Evolutionary conservation across 2,888 invertebrate species (phyloP).

Genomic region (Eristalis arbustorum): DNA sequence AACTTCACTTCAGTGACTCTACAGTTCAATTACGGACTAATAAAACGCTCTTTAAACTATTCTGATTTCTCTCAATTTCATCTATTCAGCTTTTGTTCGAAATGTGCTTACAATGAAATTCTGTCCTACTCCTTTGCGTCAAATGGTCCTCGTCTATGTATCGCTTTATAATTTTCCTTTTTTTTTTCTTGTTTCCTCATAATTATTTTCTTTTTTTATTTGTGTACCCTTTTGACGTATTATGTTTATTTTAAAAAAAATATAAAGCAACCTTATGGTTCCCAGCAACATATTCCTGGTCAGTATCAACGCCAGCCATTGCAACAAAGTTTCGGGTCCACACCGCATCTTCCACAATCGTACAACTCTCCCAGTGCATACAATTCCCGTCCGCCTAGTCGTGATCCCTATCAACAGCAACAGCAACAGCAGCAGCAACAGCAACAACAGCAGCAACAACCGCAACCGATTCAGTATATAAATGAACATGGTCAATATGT

Average conservation of each 20-base stretch:
- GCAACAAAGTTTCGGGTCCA: constrained; percentile 79
- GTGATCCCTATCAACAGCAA: constrained; percentile 78
- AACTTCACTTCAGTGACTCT: not conserved
- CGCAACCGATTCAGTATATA: constrained; percentile 80
- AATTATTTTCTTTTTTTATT: constrained; percentile 48
- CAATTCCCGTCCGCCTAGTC: constrained; percentile 79
- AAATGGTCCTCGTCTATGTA: constrained; percentile 18
- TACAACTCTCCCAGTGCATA: constrained; percentile 77
- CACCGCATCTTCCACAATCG: constrained; percentile 79
- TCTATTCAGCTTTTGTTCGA: constrained; percentile 20
- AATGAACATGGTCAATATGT: constrained; percentile 80
- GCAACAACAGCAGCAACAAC: constrained; percentile 74
- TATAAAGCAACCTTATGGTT: constrained; percentile 81
- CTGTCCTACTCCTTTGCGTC: constrained; percentile 29
- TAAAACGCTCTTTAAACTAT: constrained; percentile 14
- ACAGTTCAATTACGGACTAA: constrained; percentile 15
- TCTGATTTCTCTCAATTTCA: not conserved
- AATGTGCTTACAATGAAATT: constrained; percentile 52
- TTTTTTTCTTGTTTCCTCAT: constrained; percentile 38
- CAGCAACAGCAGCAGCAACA: constrained; percentile 72
- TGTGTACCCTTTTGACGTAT: not conserved
- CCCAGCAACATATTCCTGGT: constrained; percentile 81
- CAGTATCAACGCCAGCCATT: constrained; percentile 78
- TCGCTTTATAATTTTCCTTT: not conserved
- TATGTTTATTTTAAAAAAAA: not conserved